phyloP scores from a whole-genome alignment of 1,140 invertebrate species.

The silkworm (Bombyx mori) region DNA sequence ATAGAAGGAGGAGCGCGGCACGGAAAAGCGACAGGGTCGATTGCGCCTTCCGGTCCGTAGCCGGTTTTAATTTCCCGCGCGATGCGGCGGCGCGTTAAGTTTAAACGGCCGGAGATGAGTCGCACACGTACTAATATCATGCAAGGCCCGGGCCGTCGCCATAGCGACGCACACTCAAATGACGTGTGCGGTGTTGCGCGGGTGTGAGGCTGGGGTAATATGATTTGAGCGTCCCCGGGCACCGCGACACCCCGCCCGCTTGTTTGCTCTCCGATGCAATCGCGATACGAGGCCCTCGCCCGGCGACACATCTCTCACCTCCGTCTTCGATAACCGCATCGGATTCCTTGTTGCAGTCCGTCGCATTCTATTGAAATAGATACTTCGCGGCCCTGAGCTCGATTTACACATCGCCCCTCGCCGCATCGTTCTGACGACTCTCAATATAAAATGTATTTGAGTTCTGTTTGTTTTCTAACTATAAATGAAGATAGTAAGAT shows the following conservation, averaged over 20 bases:
- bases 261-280: conserved; percentile 69
- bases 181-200: conserved; percentile 49
- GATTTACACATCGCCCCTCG: conserved; percentile 34
- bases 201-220: conserved; percentile 61
- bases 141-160: conserved; percentile 66
- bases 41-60: conserved; percentile 49
- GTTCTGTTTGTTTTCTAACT: too few species aligned
- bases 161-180: conserved; percentile 64
- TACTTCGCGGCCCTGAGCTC: conserved; percentile 38
- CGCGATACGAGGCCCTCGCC: conserved; percentile 51
- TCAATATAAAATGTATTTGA: too few species aligned
- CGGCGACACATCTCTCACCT: conserved; percentile 57
- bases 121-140: conserved; percentile 67
- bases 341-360: conserved; percentile 61
- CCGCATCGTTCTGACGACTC: conserved; percentile 12
- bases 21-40: conserved; percentile 25
- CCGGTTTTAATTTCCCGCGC: conserved; percentile 66
- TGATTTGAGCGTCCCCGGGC: conserved; percentile 55
- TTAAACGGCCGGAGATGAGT: conserved; percentile 65
- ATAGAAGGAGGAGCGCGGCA: conserved; percentile 10
- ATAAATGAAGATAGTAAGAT: too few species aligned
- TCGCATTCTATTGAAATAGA: conserved; percentile 62
- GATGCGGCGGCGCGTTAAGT: conserved; percentile 46
- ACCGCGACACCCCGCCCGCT: conserved; percentile 55
- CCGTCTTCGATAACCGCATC: conserved; percentile 60